Evolutionary conservation across 23 tunicate genomes (phyloP).

Genomic region (Pegea sp.): DNA sequence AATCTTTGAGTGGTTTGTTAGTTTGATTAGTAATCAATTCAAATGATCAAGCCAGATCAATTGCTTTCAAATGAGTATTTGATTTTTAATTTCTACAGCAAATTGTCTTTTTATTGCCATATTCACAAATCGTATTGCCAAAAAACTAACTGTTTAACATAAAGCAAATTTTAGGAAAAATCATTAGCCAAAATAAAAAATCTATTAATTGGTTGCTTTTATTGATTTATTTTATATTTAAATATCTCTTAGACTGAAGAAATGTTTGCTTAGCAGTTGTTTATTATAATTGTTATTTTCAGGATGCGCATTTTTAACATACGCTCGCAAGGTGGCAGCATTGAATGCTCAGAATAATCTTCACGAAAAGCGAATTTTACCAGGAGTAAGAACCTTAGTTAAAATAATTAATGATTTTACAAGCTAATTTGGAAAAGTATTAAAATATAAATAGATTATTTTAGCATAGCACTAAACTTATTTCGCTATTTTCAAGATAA

Average conservation of each 20-base stretch:
- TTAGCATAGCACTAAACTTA: too few relatives aligned
- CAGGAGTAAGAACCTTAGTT: constrained; percentile 52
- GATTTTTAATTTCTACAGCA: background rate
- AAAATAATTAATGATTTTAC: too few relatives aligned
- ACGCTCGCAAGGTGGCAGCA: constrained; percentile 33
- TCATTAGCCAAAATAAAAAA: background rate
- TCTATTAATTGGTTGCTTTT: background rate
- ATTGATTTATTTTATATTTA: background rate
- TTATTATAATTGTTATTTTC: constrained; percentile 5
- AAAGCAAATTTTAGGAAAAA: background rate
- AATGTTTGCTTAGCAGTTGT: background rate
- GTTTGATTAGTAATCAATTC: background rate
- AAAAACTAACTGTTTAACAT: too few relatives aligned
- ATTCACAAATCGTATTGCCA: too few relatives aligned
- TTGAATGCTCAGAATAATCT: constrained; percentile 59
- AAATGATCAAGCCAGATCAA: background rate
- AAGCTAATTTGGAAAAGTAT: too few relatives aligned
- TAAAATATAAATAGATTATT: too few relatives aligned
- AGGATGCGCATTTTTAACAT: constrained; percentile 93
- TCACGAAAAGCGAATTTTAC: constrained; percentile 62
- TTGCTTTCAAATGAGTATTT: background rate
- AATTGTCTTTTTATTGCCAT: too few relatives aligned
- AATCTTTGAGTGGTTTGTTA: too few relatives aligned
- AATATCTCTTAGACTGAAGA: background rate
- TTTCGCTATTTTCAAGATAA: too few relatives aligned